Evolutionary conservation across 2,888 invertebrate species (phyloP).

Genomic region (Amblyteles armatorius): DNA sequence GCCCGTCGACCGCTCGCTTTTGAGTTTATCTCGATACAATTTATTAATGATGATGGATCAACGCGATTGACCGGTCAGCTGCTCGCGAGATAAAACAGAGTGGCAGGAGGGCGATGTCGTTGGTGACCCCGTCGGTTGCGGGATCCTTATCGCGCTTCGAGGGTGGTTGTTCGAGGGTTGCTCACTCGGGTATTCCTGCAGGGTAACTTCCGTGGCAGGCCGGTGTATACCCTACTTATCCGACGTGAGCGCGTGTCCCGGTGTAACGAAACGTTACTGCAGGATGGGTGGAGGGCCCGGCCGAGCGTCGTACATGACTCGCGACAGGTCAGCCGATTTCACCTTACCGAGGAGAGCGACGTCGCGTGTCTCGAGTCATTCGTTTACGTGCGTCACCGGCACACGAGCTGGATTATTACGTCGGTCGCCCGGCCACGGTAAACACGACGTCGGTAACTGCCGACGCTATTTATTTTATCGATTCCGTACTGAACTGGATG

Average conservation of each 20-base stretch:
- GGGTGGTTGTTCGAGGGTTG: constrained; percentile 53
- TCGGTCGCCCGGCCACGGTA: constrained; percentile 62
- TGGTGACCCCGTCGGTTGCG: constrained; percentile 44
- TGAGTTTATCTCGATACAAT: constrained; percentile 38
- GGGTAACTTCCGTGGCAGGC: background rate
- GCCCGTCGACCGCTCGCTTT: background rate
- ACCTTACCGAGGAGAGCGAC: constrained; percentile 51
- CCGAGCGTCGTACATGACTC: background rate
- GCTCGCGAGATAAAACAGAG: constrained; percentile 45
- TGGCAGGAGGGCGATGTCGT: constrained; percentile 21
- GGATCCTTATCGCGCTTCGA: constrained; percentile 43
- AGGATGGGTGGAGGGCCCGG: background rate
- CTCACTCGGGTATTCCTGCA: constrained; percentile 14
- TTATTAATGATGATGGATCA: constrained; percentile 58
- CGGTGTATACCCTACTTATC: constrained; percentile 41
- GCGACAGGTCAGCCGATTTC: constrained; percentile 54
- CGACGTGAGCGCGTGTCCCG: constrained; percentile 44
- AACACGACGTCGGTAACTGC: constrained; percentile 62
- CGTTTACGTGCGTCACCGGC: constrained; percentile 58
- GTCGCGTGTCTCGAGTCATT: constrained; percentile 70
- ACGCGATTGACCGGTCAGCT: constrained; percentile 41
- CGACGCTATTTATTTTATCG: constrained; percentile 74
- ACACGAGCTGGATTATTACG: constrained; percentile 69
- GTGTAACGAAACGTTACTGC: constrained; percentile 37
- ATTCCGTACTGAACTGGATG: constrained; percentile 60